Base-by-base conservation (phyloP, 2,113 vertebrate species). In the Octodon degus region DNA sequence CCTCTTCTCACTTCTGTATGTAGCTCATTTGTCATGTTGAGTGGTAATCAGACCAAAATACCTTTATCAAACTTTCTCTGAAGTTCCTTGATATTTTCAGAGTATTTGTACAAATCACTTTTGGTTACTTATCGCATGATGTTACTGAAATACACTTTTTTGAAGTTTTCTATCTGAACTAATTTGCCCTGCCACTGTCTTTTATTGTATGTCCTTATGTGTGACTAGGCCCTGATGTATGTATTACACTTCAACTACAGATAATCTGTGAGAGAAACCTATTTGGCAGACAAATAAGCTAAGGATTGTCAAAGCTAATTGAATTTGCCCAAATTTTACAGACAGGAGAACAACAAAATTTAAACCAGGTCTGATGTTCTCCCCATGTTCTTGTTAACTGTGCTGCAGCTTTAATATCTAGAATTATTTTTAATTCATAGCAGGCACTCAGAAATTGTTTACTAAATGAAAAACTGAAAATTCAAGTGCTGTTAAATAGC, bases 51-150 rank as follows among this genome's bases (percentile, higher is more conserved):
- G 37, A 65, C 0, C 84, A 34, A 91, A 89, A 67, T 79, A 58
- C 1, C 24, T 47, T 55, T 76, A n/a, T 74, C 53, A 77, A 6
- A 13, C 34, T 55, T 77, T 77, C 68, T 84, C 47, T 79, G 62
- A 74, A 74, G 79, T 87, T 96, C 20, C 37, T 85, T 30, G 81
- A 58, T n/a, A 17, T 96, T 93, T 83, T 34, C 8, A 72, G n/a
- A 90, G 12, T 63, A 86, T 70, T 70, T 63, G 10, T 65, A 37
- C 11, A 90, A 34, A 92, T 92, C 37, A 86, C 65, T 77, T 0
- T 81, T 89, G 77, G 19, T 91, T 53, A 80, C 13, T 72, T 86
- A 60, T 1, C 3, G 47, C 37, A 53, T 50, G 5, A 67, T 40
- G 6, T 19, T 19, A 60, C 37, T 89, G n/a, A 93, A 90, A 93